phyloP scores from a whole-genome alignment of 2,888 invertebrate genomes.

The Amphipoea oculea region DNA sequence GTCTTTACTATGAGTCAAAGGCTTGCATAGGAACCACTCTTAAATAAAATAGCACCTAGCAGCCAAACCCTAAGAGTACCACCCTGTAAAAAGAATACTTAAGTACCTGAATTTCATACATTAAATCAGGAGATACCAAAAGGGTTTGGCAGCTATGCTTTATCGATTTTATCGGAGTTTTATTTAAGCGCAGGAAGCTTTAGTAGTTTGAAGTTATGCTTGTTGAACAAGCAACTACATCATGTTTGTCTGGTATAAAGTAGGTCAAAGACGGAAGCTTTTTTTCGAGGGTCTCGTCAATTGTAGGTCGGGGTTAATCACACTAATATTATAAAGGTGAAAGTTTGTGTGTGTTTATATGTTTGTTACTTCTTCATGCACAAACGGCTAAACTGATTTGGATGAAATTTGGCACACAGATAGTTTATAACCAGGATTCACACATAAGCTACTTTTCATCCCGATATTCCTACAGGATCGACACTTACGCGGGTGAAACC shows the following conservation, averaged over 20 bases:
- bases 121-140: constrained; percentile 27
- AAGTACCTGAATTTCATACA: constrained; percentile 39
- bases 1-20: constrained; percentile 11
- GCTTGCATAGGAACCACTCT: not conserved
- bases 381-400: no score
- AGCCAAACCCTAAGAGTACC: constrained; percentile 5
- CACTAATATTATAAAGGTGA: no score
- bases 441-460: no score
- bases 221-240: constrained; percentile 2
- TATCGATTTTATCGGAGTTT: constrained; percentile 29
- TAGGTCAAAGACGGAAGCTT: no score
- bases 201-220: not conserved
- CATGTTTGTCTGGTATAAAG: not conserved
- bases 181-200: not conserved
- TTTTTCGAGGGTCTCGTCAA: no score
- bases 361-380: no score
- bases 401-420: no score
- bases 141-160: not conserved
- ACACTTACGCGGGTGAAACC: no score
- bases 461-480: no score
- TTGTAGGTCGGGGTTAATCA: no score
- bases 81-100: constrained; percentile 32
- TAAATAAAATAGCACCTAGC: not conserved
- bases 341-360: no score
- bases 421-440: no score